Evolutionary conservation across 2,888 invertebrate genomes (phyloP).

Genomic region (Bellardia bayeri): DNA sequence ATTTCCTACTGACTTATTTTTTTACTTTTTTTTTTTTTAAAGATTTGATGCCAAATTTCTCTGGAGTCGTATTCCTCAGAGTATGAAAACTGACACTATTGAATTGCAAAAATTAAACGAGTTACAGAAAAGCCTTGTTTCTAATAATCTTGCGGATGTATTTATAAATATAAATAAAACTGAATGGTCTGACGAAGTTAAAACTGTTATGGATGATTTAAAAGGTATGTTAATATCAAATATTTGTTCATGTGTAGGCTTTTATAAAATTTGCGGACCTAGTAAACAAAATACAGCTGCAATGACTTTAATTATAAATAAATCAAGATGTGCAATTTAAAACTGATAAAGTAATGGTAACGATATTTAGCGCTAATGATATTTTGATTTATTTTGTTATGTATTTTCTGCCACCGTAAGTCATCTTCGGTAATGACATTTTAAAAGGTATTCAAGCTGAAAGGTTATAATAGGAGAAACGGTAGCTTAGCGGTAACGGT

Average conservation of each 20-base stretch:
- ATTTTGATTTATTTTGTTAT: too few species aligned
- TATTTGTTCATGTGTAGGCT: neutral
- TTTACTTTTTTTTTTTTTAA: conserved; percentile 78
- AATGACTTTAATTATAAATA: too few species aligned
- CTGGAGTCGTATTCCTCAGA: conserved; percentile 95
- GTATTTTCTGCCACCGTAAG: too few species aligned
- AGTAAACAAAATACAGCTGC: too few species aligned
- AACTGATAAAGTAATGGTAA: too few species aligned
- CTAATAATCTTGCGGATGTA: conserved; percentile 91
- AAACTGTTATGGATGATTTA: conserved; percentile 91
- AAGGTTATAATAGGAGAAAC: too few species aligned
- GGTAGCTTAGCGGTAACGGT: too few species aligned
- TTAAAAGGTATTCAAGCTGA: too few species aligned
- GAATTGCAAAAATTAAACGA: conserved; percentile 92
- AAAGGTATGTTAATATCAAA: conserved; percentile 86
- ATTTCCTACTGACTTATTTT: neutral
- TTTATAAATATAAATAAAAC: conserved; percentile 89
- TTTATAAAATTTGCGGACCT: too few species aligned
- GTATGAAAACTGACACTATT: conserved; percentile 88
- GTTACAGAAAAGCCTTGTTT: conserved; percentile 94
- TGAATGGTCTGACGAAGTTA: conserved; percentile 92
- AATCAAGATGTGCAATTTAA: too few species aligned
- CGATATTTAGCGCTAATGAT: too few species aligned
- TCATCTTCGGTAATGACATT: too few species aligned
- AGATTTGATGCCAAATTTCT: conserved; percentile 96